Conservation (phyloP, 2,113 vertebrate species). For the Hassar affinis region DNA sequence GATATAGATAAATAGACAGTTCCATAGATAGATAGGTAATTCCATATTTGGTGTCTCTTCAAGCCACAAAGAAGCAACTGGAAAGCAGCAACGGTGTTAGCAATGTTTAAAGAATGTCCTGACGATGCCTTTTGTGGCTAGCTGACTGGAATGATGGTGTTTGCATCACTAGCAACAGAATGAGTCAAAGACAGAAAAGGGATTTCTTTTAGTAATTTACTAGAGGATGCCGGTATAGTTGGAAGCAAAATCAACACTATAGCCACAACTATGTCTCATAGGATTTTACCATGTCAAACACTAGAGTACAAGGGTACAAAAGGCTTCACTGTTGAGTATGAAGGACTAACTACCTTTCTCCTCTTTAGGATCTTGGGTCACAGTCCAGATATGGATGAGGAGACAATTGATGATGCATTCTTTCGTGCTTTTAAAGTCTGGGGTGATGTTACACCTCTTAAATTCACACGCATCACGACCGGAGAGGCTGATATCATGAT, state of each 20-base stretch:
- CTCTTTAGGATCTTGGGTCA: slow-evolving; percentile 87
- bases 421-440: slow-evolving; percentile 95
- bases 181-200: slow-evolving; percentile 52
- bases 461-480: slow-evolving; percentile 83
- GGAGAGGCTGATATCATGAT: slow-evolving; percentile 99
- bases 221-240: background rate
- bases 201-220: slow-evolving; percentile 29
- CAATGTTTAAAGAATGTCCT: slow-evolving; percentile 27
- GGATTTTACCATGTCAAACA: background rate
- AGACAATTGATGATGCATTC: slow-evolving; percentile 92
- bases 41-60: background rate
- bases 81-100: slow-evolving; percentile 18
- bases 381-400: slow-evolving; percentile 87
- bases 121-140: slow-evolving; percentile 7
- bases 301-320: background rate
- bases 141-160: background rate
- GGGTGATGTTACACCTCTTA: slow-evolving; percentile 90
- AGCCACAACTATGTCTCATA: slow-evolving; percentile 11
- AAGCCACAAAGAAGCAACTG: slow-evolving; percentile 12
- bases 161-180: slow-evolving; percentile 9
- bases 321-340: background rate
- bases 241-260: background rate
- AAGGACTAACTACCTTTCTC: slow-evolving; percentile 23
- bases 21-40: too few species aligned
- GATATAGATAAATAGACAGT: too few species aligned